A percentile compares a stretch with the other conserved stretches of the same genome.
Evolutionary conservation across 2,113 vertebrate genomes (phyloP).

Genomic region (Chaenocephalus aceratus): DNA sequence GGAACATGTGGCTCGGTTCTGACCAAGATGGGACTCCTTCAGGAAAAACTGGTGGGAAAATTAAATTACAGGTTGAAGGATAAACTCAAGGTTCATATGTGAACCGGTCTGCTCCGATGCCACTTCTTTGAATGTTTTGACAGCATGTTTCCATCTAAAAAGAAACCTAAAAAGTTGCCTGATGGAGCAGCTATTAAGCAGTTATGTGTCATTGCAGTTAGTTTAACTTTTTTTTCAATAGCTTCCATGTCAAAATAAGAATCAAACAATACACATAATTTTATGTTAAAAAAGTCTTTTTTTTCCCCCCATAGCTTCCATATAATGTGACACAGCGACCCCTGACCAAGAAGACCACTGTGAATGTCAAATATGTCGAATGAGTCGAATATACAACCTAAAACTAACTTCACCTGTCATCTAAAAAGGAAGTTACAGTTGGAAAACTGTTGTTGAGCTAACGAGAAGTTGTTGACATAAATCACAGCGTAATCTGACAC

Average conservation of each 20-base stretch:
- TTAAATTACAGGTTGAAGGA: not conserved
- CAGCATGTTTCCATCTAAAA: too few relatives aligned
- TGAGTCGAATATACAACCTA: too few relatives aligned
- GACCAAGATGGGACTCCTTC: constrained; percentile 81
- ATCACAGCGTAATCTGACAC: not conserved
- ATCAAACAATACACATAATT: too few relatives aligned
- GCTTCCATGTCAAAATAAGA: too few relatives aligned
- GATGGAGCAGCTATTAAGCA: not conserved
- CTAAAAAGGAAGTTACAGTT: not conserved
- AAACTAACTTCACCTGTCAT: not conserved
- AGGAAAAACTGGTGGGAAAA: constrained; percentile 87
- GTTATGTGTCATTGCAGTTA: too few relatives aligned
- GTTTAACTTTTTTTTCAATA: too few relatives aligned
- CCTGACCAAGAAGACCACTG: too few relatives aligned
- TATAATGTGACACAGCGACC: too few relatives aligned
- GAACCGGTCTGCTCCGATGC: not conserved
- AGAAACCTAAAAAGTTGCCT: not conserved
- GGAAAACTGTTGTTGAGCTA: not conserved
- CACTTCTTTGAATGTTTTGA: not conserved
- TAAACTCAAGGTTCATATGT: not conserved
- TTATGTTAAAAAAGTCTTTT: too few relatives aligned
- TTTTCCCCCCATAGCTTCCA: too few relatives aligned
- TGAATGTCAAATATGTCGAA: too few relatives aligned
- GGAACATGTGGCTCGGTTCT: constrained; percentile 86
- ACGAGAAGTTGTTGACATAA: not conserved